Evolutionary conservation across 2,888 invertebrate species (phyloP).

Genomic region (Drosophila antonietae): DNA sequence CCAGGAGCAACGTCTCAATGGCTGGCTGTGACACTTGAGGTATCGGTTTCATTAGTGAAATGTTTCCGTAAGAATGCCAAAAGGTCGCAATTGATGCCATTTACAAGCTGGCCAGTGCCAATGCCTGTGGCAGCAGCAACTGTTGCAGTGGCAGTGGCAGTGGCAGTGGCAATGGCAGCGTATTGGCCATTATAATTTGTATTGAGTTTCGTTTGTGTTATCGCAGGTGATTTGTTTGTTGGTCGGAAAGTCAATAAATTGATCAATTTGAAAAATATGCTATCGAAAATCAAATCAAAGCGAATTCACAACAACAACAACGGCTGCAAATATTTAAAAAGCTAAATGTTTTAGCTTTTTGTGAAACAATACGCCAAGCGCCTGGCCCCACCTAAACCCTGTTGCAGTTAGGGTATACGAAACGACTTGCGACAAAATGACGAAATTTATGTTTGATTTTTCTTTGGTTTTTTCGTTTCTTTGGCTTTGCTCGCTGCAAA

Average conservation of each 20-base stretch:
- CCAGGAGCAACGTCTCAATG: constrained; percentile 43
- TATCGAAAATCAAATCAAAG: constrained; percentile 77
- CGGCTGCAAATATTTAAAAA: constrained; percentile 13
- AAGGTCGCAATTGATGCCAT: constrained; percentile 80
- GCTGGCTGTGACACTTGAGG: constrained; percentile 68
- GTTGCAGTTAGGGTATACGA: constrained; percentile 35
- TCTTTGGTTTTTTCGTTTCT: neutral
- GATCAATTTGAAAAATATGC: constrained; percentile 76
- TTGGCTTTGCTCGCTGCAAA: constrained; percentile 51
- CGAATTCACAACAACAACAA: constrained; percentile 19
- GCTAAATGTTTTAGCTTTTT: constrained; percentile 60
- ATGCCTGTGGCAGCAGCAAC: constrained; percentile 17
- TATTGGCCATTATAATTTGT: constrained; percentile 67
- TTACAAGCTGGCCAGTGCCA: constrained; percentile 53
- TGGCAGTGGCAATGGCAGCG: constrained; percentile 25
- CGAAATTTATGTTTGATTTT: constrained; percentile 73
- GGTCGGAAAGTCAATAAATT: constrained; percentile 65
- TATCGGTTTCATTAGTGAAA: constrained; percentile 79
- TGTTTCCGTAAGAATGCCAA: constrained; percentile 77
- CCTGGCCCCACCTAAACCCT: constrained; percentile 50
- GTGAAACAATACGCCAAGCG: constrained; percentile 70
- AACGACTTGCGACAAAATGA: constrained; percentile 73
- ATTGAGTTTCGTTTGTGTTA: constrained; percentile 68
- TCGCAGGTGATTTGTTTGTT: constrained; percentile 66
- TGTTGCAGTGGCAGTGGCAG: constrained; percentile 28